A percentile compares a stretch with the other conserved stretches of the same genome.
Evolutionary conservation across 2,113 vertebrate genomes (phyloP).

Genomic region (Colaptes auratus): DNA sequence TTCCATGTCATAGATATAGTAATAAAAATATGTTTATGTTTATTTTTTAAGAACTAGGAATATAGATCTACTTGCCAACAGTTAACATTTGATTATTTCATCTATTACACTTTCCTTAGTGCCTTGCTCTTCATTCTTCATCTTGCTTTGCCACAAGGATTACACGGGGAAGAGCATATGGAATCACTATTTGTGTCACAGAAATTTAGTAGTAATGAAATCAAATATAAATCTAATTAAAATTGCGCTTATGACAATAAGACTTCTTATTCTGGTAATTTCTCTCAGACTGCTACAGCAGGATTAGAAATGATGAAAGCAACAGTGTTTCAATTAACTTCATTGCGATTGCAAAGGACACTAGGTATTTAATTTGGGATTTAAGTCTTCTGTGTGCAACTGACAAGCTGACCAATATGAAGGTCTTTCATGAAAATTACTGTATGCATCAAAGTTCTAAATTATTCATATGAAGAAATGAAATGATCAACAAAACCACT

Average conservation of each 20-base stretch:
- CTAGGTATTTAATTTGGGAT: constrained; percentile 27
- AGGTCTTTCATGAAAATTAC: constrained; percentile 53
- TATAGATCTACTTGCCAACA: not conserved
- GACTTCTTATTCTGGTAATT: constrained; percentile 5
- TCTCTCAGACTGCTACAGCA: not conserved
- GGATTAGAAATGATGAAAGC: constrained; percentile 14
- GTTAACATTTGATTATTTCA: not conserved
- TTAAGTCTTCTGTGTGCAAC: not conserved
- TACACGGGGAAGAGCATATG: not conserved
- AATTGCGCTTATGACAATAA: not conserved
- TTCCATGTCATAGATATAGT: not conserved
- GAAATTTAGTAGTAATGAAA: not conserved
- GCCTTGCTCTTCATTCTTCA: not conserved
- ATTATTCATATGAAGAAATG: constrained; percentile 78
- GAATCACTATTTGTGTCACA: not conserved
- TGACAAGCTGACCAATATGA: constrained; percentile 63
- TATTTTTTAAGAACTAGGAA: not conserved
- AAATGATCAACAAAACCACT: constrained; percentile 73
- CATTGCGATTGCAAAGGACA: constrained; percentile 4
- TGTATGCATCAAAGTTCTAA: constrained; percentile 65
- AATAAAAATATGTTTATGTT: not conserved
- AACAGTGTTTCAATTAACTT: constrained; percentile 44
- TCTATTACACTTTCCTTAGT: not conserved
- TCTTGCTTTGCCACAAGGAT: not conserved
- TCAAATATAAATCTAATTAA: not conserved